Evolutionary conservation across 2,888 invertebrate genomes (phyloP).

Genomic region (Pasiphila rectangulata): DNA sequence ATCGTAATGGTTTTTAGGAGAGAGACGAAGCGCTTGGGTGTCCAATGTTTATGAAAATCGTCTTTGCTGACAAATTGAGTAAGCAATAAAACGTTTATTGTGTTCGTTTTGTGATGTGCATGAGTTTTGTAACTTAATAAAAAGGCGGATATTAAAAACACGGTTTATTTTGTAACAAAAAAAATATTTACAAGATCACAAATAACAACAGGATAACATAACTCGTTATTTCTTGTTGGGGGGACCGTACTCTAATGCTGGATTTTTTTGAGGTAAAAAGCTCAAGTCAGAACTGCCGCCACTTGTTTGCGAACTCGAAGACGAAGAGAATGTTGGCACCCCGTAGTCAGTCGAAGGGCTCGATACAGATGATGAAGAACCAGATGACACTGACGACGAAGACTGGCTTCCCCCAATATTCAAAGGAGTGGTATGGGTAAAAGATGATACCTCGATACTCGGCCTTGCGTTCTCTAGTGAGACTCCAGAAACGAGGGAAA

Average conservation of each 20-base stretch:
- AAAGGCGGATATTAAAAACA: slow-evolving; percentile 2
- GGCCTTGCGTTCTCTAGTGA: slow-evolving; percentile 65
- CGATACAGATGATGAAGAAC: slow-evolving; percentile 38
- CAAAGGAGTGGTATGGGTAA: slow-evolving; percentile 60
- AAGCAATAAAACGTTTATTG: slow-evolving; percentile 28
- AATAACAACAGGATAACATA: slow-evolving; percentile 9
- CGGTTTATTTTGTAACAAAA: slow-evolving; percentile 44
- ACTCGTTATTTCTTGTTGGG: slow-evolving; percentile 50
- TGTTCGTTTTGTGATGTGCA: slow-evolving; percentile 9
- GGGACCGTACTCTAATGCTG: slow-evolving; percentile 57
- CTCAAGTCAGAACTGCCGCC: slow-evolving; percentile 39
- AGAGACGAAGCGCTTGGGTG: slow-evolving; percentile 30
- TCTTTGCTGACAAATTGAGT: slow-evolving; percentile 47
- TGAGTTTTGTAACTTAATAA: slow-evolving; percentile 8
- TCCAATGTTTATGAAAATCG: slow-evolving; percentile 56
- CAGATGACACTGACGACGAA: slow-evolving; percentile 34
- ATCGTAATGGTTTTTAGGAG: slow-evolving; percentile 40
- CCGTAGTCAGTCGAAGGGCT: slow-evolving; percentile 46
- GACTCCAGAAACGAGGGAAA: slow-evolving; percentile 67
- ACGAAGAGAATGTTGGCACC: slow-evolving; percentile 43
- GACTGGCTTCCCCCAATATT: slow-evolving; percentile 26
- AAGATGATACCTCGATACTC: slow-evolving; percentile 69
- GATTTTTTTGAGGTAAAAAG: slow-evolving; percentile 62
- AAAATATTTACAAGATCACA: slow-evolving; percentile 39
- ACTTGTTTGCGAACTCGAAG: slow-evolving; percentile 31